Base-by-base conservation (phyloP, 2,888 invertebrate genomes). In the Temnothorax rugatulus region DNA sequence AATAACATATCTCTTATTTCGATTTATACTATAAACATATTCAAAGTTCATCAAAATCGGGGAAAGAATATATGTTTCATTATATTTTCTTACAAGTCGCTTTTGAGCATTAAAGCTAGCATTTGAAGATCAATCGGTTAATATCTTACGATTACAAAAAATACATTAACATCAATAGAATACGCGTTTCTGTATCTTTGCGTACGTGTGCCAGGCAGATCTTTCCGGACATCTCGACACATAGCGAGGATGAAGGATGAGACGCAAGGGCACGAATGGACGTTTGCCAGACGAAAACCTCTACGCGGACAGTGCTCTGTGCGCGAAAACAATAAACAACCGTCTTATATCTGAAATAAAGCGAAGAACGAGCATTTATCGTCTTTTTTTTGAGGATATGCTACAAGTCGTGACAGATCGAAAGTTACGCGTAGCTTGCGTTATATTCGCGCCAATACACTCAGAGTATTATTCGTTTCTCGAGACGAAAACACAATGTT, bases 281-380 rank as follows among this genome's bases (percentile, higher is more conserved):
- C 13, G 18, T 13, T 69, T 87, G 87, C 87, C 87, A 87, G 61
- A 57, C 38, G 38, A 79, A 44, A 52, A 61, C 7, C 57, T 71
- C 63, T 47, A 41, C 57, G 59, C 82, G 79, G 82, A 82, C 74
- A 86, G 68, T 79, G 44, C 68, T 86, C 79, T 73, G 41, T n/a
- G 44, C 41, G 68, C 41, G 68, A 79, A 74, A 75, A 87, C 75
- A 83, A 75, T 81, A 87, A 87, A 87, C 84, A 87, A 87, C 82
- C 34, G 25, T 76, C 18, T 4, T 38, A 13, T 82, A 66, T 15
- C 34, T 52, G 29, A 52, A 52, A 69, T 68, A 47, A 68, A 68
- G 11, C 5, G 29, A 34, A 34, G 13, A 50, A 52, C 25, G n/a
- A 29, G 29, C 5, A 50, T 13, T 50, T 34, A 34, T 69, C n/a